Percentiles rank a stretch among this genome's conserved stretches.
Evolutionary conservation across 2,888 invertebrate species (phyloP).

Genomic region (Clusia tigrina): DNA sequence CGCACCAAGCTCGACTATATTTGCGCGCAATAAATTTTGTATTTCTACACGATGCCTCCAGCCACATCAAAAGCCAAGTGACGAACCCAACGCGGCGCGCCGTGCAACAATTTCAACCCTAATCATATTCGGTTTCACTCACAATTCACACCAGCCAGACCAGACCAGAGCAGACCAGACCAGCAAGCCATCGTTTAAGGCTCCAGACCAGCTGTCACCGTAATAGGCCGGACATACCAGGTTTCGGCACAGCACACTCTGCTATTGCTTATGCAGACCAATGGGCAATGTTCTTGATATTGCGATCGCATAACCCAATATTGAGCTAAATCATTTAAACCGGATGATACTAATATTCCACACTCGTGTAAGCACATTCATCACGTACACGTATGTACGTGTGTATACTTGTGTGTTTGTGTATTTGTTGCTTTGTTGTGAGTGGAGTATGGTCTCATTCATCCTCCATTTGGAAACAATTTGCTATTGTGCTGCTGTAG

Average conservation of each 20-base stretch:
- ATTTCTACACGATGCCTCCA: neutral
- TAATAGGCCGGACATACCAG: slow-evolving; percentile 24
- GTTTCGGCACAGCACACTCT: neutral
- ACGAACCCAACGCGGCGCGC: neutral
- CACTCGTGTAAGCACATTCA: no score
- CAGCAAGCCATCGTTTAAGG: slow-evolving; percentile 1
- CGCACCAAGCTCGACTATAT: slow-evolving; percentile 23
- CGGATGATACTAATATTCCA: slow-evolving; percentile 6
- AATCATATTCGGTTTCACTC: slow-evolving; percentile 1
- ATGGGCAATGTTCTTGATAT: neutral
- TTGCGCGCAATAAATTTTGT: slow-evolving; percentile 14
- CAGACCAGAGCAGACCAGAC: no score
- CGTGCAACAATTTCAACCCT: slow-evolving; percentile 12
- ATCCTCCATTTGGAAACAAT: no score
- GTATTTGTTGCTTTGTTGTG: no score
- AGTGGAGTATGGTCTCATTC: no score
- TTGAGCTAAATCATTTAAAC: neutral
- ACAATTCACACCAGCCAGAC: no score
- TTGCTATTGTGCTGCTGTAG: no score
- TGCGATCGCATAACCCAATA: slow-evolving; percentile 5
- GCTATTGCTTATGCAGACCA: neutral
- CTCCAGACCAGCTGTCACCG: slow-evolving; percentile 18
- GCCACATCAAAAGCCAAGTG: slow-evolving; percentile 6
- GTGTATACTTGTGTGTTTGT: neutral
- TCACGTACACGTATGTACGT: no score